A percentile compares a stretch with the other conserved stretches of the same genome.
phyloP scores from a whole-genome alignment of 1,140 invertebrate species.

The Acyrthosiphon pisum region DNA sequence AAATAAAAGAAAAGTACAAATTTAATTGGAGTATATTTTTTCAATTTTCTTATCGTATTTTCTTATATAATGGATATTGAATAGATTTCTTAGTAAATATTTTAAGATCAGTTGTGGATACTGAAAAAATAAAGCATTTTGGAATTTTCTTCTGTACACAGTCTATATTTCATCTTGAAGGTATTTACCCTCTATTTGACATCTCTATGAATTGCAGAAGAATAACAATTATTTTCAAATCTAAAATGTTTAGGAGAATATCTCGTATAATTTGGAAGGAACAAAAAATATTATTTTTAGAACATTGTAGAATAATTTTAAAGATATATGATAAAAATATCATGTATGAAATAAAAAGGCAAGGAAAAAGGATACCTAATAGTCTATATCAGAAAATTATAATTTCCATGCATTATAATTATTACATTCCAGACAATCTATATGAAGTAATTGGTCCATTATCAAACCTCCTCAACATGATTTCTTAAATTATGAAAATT shows the following conservation, averaged over 20 bases:
- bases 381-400: neutral
- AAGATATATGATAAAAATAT: neutral
- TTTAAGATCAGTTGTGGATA: neutral
- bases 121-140: neutral
- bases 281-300: neutral
- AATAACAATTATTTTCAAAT: neutral
- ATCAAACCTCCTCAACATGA: too few species aligned
- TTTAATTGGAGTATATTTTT: neutral
- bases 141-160: neutral
- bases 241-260: neutral
- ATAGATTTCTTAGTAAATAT: neutral
- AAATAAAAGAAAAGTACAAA: neutral
- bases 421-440: too few species aligned
- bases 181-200: neutral
- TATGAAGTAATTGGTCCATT: too few species aligned
- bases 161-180: neutral
- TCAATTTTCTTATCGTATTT: neutral
- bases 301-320: neutral
- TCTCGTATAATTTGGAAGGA: neutral
- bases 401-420: neutral
- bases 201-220: neutral
- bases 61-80: neutral
- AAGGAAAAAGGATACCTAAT: neutral
- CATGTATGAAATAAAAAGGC: neutral
- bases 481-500: too few species aligned